Conservation (phyloP, 1,140 invertebrate genomes). For the Yoshiicerus persimilis region DNA sequence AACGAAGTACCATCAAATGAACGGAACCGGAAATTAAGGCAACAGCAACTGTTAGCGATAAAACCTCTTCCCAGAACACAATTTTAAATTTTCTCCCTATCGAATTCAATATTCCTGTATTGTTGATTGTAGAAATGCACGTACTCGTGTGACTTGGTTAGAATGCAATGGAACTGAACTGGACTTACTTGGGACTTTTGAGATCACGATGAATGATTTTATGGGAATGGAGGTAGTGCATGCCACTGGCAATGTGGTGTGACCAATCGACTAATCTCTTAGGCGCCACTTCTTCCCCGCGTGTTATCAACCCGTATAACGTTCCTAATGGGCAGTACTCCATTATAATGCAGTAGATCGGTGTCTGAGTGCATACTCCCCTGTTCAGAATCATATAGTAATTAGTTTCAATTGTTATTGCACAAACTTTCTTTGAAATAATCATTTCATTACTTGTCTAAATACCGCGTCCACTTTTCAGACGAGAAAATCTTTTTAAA, state of each 20-base stretch:
- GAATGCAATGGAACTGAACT: background rate
- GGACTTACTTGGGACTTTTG: slow-evolving; percentile 89
- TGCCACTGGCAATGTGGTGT: slow-evolving; percentile 92
- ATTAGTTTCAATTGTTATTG: background rate
- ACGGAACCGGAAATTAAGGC: background rate
- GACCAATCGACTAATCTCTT: slow-evolving; percentile 85
- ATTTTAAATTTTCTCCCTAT: background rate
- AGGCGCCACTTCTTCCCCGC: slow-evolving; percentile 77
- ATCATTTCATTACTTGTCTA: background rate
- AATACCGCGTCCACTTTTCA: background rate
- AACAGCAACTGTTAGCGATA: background rate
- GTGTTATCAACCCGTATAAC: slow-evolving; percentile 84
- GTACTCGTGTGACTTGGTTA: too few relatives aligned
- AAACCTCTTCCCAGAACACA: background rate
- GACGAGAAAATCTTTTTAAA: slow-evolving; percentile 17
- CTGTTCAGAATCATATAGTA: slow-evolving; percentile 57
- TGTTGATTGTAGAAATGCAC: too few relatives aligned
- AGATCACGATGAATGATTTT: slow-evolving; percentile 98
- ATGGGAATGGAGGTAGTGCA: slow-evolving; percentile 93
- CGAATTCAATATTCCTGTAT: too few relatives aligned
- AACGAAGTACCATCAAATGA: background rate
- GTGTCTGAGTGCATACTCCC: slow-evolving; percentile 90
- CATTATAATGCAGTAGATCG: slow-evolving; percentile 95
- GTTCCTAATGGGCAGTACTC: slow-evolving; percentile 95
- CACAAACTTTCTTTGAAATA: background rate